Conservation (phyloP, 2,888 invertebrate genomes). For the Spodoptera exigua region DNA sequence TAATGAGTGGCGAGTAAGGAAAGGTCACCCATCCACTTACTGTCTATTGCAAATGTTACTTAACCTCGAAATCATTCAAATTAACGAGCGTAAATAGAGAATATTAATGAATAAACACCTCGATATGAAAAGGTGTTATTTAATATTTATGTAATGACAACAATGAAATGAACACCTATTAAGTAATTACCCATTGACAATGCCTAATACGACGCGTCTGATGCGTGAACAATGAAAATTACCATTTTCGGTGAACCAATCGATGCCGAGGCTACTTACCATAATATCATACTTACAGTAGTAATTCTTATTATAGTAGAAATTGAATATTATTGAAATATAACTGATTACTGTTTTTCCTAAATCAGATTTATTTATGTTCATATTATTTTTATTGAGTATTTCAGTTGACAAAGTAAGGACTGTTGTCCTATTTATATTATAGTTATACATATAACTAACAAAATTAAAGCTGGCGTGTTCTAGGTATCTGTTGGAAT, state of each 20-base stretch:
- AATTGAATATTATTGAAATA: constrained; percentile 18
- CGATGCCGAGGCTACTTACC: constrained; percentile 13
- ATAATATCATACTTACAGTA: constrained; percentile 18
- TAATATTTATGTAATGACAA: constrained; percentile 29
- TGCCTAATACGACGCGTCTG: constrained; percentile 11
- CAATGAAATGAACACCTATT: constrained; percentile 11
- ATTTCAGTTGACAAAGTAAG: too few relatives aligned
- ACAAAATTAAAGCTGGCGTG: too few relatives aligned
- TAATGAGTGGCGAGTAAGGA: constrained; percentile 1
- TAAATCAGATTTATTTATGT: neutral
- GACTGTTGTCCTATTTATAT: too few relatives aligned
- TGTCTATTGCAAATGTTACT: constrained; percentile 1
- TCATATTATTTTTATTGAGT: neutral
- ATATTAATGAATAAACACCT: neutral
- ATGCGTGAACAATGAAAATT: constrained; percentile 38
- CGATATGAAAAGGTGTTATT: constrained; percentile 7
- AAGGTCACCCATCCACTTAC: constrained; percentile 20
- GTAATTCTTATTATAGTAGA: constrained; percentile 5
- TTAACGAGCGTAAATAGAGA: too few relatives aligned
- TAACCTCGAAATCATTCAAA: neutral
- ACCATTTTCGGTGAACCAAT: constrained; percentile 32
- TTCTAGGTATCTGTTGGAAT: too few relatives aligned
- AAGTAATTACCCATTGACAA: constrained; percentile 10
- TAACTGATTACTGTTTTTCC: constrained; percentile 14
- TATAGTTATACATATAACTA: too few relatives aligned